These are phyloP conservation scores for Chlorops oryzae DNA, from an alignment of 1,140 invertebrate genomes.

Conservation along the genomic window DNA sequence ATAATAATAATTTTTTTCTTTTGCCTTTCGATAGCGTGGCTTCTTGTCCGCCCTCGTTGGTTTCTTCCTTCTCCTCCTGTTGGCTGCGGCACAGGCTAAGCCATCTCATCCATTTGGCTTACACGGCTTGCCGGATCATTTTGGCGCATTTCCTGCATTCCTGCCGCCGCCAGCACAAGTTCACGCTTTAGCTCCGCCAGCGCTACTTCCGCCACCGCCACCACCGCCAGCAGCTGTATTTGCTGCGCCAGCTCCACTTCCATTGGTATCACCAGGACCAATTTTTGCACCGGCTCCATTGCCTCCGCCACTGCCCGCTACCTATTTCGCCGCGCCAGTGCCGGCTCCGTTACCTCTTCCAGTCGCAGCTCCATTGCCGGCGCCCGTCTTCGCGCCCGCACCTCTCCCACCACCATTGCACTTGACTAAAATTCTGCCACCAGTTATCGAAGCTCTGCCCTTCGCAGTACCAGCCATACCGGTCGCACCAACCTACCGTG, in stretches of 20 bases:
- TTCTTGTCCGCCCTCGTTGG: conserved; percentile 11
- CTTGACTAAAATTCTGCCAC: conserved; percentile 29
- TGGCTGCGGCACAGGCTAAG: conserved; percentile 18
- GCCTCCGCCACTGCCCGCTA: conserved; percentile 7
- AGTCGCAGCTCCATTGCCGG: conserved; percentile 15
- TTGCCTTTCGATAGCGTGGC: too few species aligned
- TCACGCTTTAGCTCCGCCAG: conserved; percentile 5
- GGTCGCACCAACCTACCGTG: conserved; percentile 33
- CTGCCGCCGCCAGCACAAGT: conserved; percentile 14
- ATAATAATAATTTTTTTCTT: neutral
- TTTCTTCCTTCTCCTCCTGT: too few species aligned
- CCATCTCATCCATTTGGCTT: conserved; percentile 28
- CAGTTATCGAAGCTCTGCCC: conserved; percentile 28
- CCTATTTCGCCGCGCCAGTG: conserved; percentile 15
- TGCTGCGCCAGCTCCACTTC: conserved; percentile 13
- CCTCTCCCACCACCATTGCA: conserved; percentile 20
- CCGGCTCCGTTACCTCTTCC: conserved; percentile 9
- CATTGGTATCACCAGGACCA: neutral
- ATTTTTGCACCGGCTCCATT: conserved; percentile 12
- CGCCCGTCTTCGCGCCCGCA: conserved; percentile 17
- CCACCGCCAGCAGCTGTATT: conserved; percentile 17
- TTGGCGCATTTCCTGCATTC: conserved; percentile 17
- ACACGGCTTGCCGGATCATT: conserved; percentile 15
- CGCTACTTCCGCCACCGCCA: conserved; percentile 17
- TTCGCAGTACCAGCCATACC: conserved; percentile 22